These are phyloP conservation scores for Polyommatus icarus DNA, from an alignment of 2,888 invertebrate genomes.

Conservation along the genomic window DNA sequence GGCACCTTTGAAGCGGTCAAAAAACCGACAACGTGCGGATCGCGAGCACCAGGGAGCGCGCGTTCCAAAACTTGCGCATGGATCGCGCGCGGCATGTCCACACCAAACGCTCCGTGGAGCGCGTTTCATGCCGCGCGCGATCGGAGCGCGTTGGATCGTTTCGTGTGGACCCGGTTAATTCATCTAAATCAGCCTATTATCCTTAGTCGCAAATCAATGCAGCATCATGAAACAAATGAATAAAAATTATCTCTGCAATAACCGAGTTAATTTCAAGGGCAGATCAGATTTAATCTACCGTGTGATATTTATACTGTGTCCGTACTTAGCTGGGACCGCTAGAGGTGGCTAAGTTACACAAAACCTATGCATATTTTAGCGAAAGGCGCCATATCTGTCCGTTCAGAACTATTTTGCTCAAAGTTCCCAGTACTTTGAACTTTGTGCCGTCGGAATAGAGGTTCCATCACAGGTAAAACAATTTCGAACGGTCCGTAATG, in stretches of 20 bases:
- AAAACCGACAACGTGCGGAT: no score
- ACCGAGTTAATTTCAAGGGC: neutral
- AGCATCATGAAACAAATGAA: no score
- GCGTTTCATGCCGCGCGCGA: no score
- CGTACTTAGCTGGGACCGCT: constrained; percentile 61
- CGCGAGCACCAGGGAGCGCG: no score
- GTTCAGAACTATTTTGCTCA: neutral
- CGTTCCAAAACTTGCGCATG: no score
- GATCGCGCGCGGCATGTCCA: no score
- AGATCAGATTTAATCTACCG: neutral
- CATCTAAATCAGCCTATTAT: no score
- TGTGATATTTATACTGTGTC: constrained; percentile 34
- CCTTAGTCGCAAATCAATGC: no score
- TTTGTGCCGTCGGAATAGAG: neutral
- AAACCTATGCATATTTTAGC: constrained; percentile 78
- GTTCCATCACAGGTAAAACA: neutral
- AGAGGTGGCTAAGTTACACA: constrained; percentile 75
- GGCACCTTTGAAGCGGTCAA: no score
- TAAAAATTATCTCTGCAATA: neutral
- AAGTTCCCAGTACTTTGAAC: neutral
- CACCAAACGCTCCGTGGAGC: no score
- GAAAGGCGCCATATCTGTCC: constrained; percentile 58
- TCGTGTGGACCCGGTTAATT: no score
- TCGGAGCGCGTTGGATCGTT: no score
- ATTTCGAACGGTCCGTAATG: constrained; percentile 47